Evolutionary conservation across 2,797 vertebrate genomes (phyloP), one percentile per base, ranked within the genome.

Genomic region (Malurus leucopterus): DNA sequence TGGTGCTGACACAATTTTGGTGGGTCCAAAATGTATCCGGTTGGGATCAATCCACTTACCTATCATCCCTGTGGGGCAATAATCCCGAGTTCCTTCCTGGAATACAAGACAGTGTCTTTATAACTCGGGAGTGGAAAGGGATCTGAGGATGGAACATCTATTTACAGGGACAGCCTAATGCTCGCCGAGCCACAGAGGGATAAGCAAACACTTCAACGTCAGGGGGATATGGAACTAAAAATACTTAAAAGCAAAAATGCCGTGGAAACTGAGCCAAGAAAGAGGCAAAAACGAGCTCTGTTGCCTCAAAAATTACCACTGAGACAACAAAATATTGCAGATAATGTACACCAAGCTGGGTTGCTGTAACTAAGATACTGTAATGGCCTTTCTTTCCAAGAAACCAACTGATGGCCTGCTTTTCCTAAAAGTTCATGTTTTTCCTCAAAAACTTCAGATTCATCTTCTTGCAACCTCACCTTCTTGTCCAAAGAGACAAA

Each of bases 61-160:
- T 92, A 95, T 86, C 47, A 61, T 88, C 93, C 96, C 95, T 94
- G 95, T 92, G 94, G 96, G 85, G 96, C 95, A 97, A 97, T 93
- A 96, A 96, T 96, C 95, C 89, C 70, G 92, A 96, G 94, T 74
- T 96, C 96, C 96, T 97, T 96, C 95, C 95, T 97, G 95, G 95
- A 97, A 96, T 95, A 96, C 95, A 97, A 96, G 96, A 96, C 92
- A 96, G 94, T 53, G 94, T 93, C 95, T 97, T 96, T 96, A 90
- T 96, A 94, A 96, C 93, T 94, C 6, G 65, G 94, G 87, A 96
- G 92, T 15, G 46, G 87, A 74, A 75, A 76, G 70, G 91, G 89
- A 87, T 92, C 88, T 94, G 91, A 88, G 91, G 94, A 59, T 69
- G 91, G 89, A 83, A 77, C 27, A 91, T 70, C 85, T 89, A 71